phyloP scores from a whole-genome alignment of 2,113 vertebrate genomes.

The Caranx melampygus region DNA sequence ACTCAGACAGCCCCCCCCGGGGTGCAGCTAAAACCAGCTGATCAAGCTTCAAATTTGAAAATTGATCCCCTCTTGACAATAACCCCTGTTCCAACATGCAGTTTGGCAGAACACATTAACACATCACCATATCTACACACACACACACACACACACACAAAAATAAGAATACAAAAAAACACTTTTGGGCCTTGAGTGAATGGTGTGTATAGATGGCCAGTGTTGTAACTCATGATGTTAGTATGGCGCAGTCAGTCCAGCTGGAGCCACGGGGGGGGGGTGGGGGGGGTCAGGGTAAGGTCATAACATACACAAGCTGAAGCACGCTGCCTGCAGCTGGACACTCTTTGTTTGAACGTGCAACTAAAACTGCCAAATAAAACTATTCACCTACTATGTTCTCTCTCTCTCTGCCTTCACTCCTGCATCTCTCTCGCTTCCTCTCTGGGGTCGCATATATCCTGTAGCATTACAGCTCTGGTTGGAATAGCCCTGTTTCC shows the following conservation, averaged over 20 bases:
- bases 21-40: background rate
- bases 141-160: too few species aligned
- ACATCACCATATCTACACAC: background rate
- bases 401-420: conserved; percentile 14
- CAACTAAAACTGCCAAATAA: conserved; percentile 44
- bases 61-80: background rate
- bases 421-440: conserved; percentile 18
- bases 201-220: background rate
- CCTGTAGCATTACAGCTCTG: conserved; percentile 41
- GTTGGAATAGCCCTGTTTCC: conserved; percentile 34
- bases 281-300: conserved; percentile 5
- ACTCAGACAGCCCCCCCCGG: background rate
- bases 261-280: conserved; percentile 35
- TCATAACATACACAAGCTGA: background rate
- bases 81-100: background rate
- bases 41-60: conserved; percentile 1
- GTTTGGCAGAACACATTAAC: background rate
- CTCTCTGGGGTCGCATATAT: conserved; percentile 64
- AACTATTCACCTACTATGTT: conserved; percentile 33
- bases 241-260: conserved; percentile 4
- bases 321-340: conserved; percentile 43
- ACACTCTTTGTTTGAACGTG: conserved; percentile 22
- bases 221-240: conserved; percentile 37
- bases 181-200: background rate
- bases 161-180: background rate